Evolutionary conservation across 2,797 vertebrate genomes (phyloP), one percentile per base, ranked within the genome.

Genomic region (Meda fulgida): DNA sequence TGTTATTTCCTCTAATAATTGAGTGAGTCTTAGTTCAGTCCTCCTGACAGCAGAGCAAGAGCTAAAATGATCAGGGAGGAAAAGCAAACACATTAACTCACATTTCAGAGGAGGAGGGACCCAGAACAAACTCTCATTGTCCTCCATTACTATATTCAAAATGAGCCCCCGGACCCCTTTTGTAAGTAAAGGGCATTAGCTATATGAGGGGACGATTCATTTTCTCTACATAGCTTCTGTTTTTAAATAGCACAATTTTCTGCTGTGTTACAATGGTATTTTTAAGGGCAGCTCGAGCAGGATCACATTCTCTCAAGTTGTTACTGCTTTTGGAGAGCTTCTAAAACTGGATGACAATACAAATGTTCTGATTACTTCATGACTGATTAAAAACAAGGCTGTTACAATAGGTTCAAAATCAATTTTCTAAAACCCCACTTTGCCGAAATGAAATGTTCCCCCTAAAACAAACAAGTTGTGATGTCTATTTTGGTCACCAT

Each of bases 1-100:
- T 89, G 90, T 90, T 84, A 91, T 91, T 91, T 89, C 85, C 89
- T 89, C 80, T 84, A 76, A 13, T 82, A 86, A 85, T 84, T 66
- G 58, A 65, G 84, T 84, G 75, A 80, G 67, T 79, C 81, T 88
- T 58, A 80, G 85, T 85, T 87, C 71, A 70, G 81, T 88, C 85
- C 79, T 84, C 84, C 55, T 84, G 78, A 86, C 85, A 81, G 72
- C 76, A 66, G 80, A 85, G 55, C 85, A 81, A 81, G 81, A 79
- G 71, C 83, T 84, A 84, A 87, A 89, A 87, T 87, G 85, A 89
- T 77, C 46, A 26, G 60, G 53, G 82, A 83, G 29, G 81, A 65
- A 85, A 89, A 80, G 86, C 76, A 87, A 90, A 90, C 88, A 84
- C 85, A 84, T 84, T 84, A 87, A 86, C 79, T 80, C 26, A 80